Evolutionary conservation across 2,888 invertebrate genomes (phyloP), one percentile per base, ranked within the genome.

Genomic region (Leptinotarsa haldemani): DNA sequence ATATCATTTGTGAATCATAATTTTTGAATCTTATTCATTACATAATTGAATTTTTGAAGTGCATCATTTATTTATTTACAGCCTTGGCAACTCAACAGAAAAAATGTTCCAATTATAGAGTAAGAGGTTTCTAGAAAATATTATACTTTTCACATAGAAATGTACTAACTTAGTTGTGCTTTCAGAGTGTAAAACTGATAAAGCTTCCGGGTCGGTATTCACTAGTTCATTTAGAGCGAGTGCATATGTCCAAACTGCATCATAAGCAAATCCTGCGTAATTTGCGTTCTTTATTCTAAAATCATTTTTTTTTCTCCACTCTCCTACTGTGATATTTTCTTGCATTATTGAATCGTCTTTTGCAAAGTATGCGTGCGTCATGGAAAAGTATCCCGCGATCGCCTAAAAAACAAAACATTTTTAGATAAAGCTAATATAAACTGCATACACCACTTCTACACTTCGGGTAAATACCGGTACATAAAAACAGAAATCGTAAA

Each of bases 191-290:
- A 92, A 84, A 77, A 90, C 87, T 5, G 89, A 88, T 2, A 90
- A 85, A 71, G 90, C 89, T 70, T 90, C 90, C 18, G 91, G 90
- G 85, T 93, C 90, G 68, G 90, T 90, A 67, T 88, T 89, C 0
- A 93, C 85, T 0, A 95, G 87, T 77, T 90, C 88, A 82, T 94
- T 91, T 46, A 94, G 87, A 0, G 94, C 94, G 52, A 91, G 87
- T 4, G 94, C 95, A 85, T 93, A 95, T 0, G 92, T 92, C 95
- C 95, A 95, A 68, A 95, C 93, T 0, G 94, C 94, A 86, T 95
- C 95, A 82, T 95, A 95, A 0, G 94, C 93, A 84, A 92, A 95
- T 0, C 93, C 93, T 0, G 93, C 93, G 84, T 93, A 94, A 78
- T 91, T 89, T 0, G 93, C 93, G 12, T 50, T 22, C 1, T 22